Base-by-base conservation (phyloP, 2,113 vertebrate genomes). In the Enhydra lutris region DNA sequence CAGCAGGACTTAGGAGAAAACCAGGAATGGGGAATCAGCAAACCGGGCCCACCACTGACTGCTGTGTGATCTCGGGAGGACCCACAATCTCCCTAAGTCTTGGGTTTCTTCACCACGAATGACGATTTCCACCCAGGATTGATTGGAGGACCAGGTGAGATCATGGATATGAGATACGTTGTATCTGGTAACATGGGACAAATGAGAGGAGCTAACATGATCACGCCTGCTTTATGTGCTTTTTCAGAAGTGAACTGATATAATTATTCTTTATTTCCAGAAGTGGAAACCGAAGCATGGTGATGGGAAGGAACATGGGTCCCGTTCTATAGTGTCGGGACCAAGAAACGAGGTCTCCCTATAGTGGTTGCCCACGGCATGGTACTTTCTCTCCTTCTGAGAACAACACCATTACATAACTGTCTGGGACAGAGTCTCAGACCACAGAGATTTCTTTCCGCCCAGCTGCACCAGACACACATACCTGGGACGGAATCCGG, bases 261-360 rank as follows among this genome's bases (percentile, higher is more conserved):
- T 63, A 76, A 34, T 63, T 29, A 24, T 39, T 55, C 26, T 59
- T 42, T n/a, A 21, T 73, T 81, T 61, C 8, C 17, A 81, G 76
- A 74, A 39, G 36, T 8, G 17, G n/a, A 96, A 92, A 83, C 20
- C 47, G 93, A 83, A 36, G 21, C 11, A 14, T 11, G 55, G 6
- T 50, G 65, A 23, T 17, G 18, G 20, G 59, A 76, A 57, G 18
- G 2, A 0, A 1, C 0, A 0, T 42, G 24, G 24, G 1, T 0
- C 0, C 7, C 57, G 6, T 18, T 63, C 29, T 11, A 0, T 0
- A 9, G 34, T 52, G 47, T 18, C 7, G 34, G 79, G 82, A 81
- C 18, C 29, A 83, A 74, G 21, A 45, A 4, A 65, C 52, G 24
- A 39, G 36, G 0, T 0, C 10, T 80, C 36, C 45, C 50, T 26